phyloP scores from a whole-genome alignment of 2,888 invertebrate species.

The Nomada fabriciana region DNA sequence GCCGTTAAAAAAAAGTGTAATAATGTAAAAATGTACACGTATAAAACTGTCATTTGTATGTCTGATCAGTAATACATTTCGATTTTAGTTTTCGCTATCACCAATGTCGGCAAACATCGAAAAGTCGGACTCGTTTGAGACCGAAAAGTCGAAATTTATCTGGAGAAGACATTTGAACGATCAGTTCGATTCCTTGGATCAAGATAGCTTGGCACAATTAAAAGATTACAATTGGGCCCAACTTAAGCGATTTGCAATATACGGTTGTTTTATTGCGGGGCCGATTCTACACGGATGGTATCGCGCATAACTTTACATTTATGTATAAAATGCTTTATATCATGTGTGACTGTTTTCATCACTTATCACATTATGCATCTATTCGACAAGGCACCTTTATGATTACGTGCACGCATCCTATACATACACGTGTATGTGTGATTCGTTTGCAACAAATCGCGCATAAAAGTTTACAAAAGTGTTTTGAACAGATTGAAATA shows the following conservation, averaged over 20 bases:
- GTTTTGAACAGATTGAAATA: background rate
- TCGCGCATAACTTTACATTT: constrained; percentile 33
- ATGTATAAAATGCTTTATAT: constrained; percentile 22
- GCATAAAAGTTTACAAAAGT: background rate
- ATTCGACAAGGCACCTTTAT: background rate
- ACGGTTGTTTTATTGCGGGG: constrained; percentile 79
- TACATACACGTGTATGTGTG: background rate
- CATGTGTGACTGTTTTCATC: constrained; percentile 17
- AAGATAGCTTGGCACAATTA: constrained; percentile 40
- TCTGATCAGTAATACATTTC: background rate
- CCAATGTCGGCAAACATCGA: constrained; percentile 25
- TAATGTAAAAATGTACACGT: background rate
- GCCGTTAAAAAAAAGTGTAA: background rate
- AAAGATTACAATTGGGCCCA: constrained; percentile 76
- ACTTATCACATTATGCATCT: constrained; percentile 27
- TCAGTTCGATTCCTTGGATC: constrained; percentile 60
- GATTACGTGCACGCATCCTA: background rate
- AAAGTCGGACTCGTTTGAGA: constrained; percentile 22
- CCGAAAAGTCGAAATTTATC: constrained; percentile 6
- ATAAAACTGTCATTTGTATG: background rate
- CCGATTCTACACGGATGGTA: constrained; percentile 80
- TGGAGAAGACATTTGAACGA: constrained; percentile 58
- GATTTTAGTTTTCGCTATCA: constrained; percentile 28
- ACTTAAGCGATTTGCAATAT: constrained; percentile 78
- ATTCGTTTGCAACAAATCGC: constrained; percentile 1